These are phyloP conservation scores for Elymnias hypermnestra DNA, from an alignment of 1,140 invertebrate species.

Conservation along the genomic window DNA sequence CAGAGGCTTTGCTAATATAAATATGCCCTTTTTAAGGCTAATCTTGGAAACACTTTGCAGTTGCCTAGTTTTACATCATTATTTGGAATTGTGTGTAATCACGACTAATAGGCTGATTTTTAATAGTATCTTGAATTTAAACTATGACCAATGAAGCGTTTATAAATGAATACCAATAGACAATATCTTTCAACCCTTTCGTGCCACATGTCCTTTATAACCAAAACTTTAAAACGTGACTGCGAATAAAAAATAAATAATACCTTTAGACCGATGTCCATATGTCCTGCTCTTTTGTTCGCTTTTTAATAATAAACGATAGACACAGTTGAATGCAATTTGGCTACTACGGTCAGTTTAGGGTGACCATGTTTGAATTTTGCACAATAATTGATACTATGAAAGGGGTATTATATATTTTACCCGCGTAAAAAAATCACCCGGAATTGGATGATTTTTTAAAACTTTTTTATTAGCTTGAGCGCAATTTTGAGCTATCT, in stretches of 20 bases:
- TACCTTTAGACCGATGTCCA: conserved; percentile 39
- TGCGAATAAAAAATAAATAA: conserved; percentile 36
- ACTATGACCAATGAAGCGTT: conserved; percentile 11
- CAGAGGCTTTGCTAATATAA: too few relatives aligned
- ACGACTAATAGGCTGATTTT: too few relatives aligned
- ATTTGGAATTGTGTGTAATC: too few relatives aligned
- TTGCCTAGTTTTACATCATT: too few relatives aligned
- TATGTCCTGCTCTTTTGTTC: conserved; percentile 46
- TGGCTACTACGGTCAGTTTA: conserved; percentile 40
- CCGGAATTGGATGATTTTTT: too few relatives aligned
- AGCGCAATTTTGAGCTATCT: too few relatives aligned
- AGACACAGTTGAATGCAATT: conserved; percentile 39
- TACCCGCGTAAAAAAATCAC: too few relatives aligned
- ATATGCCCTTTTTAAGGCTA: too few relatives aligned
- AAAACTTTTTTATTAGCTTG: too few relatives aligned
- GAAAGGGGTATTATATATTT: too few relatives aligned
- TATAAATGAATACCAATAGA: conserved; percentile 7
- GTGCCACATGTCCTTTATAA: conserved; percentile 12
- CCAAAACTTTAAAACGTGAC: conserved; percentile 26
- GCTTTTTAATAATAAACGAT: conserved; percentile 40
- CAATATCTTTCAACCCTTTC: conserved; percentile 8
- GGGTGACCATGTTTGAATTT: conserved; percentile 34
- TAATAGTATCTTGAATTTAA: not conserved
- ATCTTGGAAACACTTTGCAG: too few relatives aligned
- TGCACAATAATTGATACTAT: too few relatives aligned